Evolutionary conservation across 2,888 invertebrate genomes (phyloP).

Genomic region (Acronicta leporina): DNA sequence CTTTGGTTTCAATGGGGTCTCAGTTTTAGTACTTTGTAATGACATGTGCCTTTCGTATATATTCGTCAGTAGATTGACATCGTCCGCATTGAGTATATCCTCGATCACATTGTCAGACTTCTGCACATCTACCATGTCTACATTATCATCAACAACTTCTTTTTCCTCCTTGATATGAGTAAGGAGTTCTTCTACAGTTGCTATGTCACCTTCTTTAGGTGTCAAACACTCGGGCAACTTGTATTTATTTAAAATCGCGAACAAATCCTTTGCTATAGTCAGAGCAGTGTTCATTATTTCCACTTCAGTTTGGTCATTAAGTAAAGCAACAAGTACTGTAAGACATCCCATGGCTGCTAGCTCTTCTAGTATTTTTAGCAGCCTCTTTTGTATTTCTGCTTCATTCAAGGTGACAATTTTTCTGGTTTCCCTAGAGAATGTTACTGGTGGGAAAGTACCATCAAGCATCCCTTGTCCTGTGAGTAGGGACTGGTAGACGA

Average conservation of each 20-base stretch:
- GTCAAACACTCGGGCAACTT: slow-evolving; percentile 80
- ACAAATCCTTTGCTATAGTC: slow-evolving; percentile 85
- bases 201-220: slow-evolving; percentile 65
- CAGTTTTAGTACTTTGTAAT: slow-evolving; percentile 68
- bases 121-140: slow-evolving; percentile 57
- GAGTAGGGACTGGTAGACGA: slow-evolving; percentile 90
- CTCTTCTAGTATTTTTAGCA: slow-evolving; percentile 91
- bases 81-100: slow-evolving; percentile 90
- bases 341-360: slow-evolving; percentile 92
- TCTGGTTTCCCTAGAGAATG: slow-evolving; percentile 93
- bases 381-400: slow-evolving; percentile 90
- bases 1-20: slow-evolving; percentile 60
- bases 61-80: slow-evolving; percentile 89
- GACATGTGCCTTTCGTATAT: slow-evolving; percentile 89
- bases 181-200: slow-evolving; percentile 67
- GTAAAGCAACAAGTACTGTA: slow-evolving; percentile 90
- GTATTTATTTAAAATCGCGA: slow-evolving; percentile 88
- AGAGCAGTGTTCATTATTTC: slow-evolving; percentile 91
- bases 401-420: slow-evolving; percentile 93
- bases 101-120: slow-evolving; percentile 87
- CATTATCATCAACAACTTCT: slow-evolving; percentile 49
- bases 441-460: slow-evolving; percentile 93
- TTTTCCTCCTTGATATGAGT: slow-evolving; percentile 65
- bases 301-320: slow-evolving; percentile 92
- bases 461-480: slow-evolving; percentile 95